Base-by-base conservation (phyloP, 2,797 vertebrate species). In the Intellagama lesueurii region DNA sequence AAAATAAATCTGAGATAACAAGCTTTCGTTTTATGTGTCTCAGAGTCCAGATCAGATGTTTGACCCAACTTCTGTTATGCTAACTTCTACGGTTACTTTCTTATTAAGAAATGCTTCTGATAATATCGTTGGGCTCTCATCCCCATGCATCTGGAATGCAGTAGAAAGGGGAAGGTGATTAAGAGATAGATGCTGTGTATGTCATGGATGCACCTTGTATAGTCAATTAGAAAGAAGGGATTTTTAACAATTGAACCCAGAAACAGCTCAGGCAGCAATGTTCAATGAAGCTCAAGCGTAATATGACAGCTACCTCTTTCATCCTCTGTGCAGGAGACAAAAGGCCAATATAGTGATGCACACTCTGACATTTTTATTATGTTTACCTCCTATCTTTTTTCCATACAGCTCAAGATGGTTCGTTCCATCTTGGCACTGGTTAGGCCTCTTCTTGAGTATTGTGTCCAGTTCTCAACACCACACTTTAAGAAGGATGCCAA, bases 1-100 rank as follows among this genome's bases (percentile, higher is more conserved):
- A 92, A 96, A 95, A 94, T 95, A 96, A 92, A 95, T 95, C 91
- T 94, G 93, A 94, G 84, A 96, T 95, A 95, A 94, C 91, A 89
- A 77, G 88, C 85, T 94, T 90, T 92, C 94, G 91, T 95, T 97
- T 96, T 94, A 95, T 95, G 92, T 95, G 93, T 83, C 93, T 87
- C 95, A 93, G 94, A 40, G 79, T 76, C 0, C 84, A 24, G 89
- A 92, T 88, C 82, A 47, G 93, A 92, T 93, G 92, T 95, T 95
- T 94, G 96, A 93, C 96, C 94, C 91, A 91, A 94, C 87, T 92
- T 93, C 89, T 96, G 86, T 94, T 96, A 89, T 95, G 91, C 87
- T 96, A 97, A 95, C 91, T 93, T 91, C 90, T 95, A 24, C 85
- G 75, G 91, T 94, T 96, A 95, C 93, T 93, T 94, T 95, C 92